Percentiles rank a stretch among this genome's conserved stretches.
These are phyloP conservation scores for Aratinga solstitialis DNA, from an alignment of 2,797 vertebrate species.

Conservation along the genomic window DNA sequence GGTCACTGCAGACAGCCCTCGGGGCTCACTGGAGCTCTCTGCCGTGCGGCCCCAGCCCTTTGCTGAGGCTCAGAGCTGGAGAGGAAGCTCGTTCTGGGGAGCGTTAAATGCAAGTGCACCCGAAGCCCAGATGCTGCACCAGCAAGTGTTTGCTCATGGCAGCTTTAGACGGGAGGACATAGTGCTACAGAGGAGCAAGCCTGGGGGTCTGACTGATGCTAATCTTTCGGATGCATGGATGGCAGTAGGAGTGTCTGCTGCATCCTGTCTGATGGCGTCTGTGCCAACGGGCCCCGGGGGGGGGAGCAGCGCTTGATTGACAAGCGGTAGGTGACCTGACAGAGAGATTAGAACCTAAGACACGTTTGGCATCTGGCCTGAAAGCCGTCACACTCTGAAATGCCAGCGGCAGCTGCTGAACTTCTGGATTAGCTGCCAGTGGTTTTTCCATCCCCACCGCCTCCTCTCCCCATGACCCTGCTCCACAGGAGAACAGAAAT, in stretches of 20 bases:
- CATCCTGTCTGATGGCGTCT: slow-evolving; percentile 23
- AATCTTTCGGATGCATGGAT: neutral
- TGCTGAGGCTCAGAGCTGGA: neutral
- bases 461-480: neutral
- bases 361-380: slow-evolving; percentile 53
- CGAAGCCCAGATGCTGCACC: neutral
- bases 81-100: neutral
- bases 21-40: neutral
- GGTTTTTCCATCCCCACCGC: neutral
- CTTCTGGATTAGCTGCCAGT: slow-evolving; percentile 55
- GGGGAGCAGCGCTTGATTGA: slow-evolving; percentile 36
- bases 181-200: neutral
- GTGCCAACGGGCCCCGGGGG: neutral
- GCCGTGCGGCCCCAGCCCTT: neutral
- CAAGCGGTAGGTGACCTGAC: slow-evolving; percentile 57
- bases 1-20: neutral
- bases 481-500: neutral
- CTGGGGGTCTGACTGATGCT: neutral
- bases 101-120: neutral
- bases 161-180: neutral
- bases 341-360: slow-evolving; percentile 59
- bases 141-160: neutral
- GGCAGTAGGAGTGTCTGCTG: neutral
- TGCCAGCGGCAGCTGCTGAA: slow-evolving; percentile 55
- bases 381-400: slow-evolving; percentile 15